Evolutionary conservation across 2,797 vertebrate species (phyloP), one percentile per base, ranked within the genome.

Genomic region (Phrynocephalus forsythii): DNA sequence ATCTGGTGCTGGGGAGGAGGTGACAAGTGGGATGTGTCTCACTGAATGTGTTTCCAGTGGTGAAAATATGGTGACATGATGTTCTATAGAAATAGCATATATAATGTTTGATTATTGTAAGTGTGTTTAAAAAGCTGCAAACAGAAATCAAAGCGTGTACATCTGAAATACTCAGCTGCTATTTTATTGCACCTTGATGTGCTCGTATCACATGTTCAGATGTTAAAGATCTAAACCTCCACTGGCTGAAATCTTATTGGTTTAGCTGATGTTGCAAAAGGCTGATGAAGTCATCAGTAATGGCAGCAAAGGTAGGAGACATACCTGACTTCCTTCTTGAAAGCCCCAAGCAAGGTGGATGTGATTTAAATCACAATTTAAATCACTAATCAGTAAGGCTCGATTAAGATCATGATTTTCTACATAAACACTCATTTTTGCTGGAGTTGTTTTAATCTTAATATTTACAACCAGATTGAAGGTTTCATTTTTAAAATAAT

Each of bases 61-160:
- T 82, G 44, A 68, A 82, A 82, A 82, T 28, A 50, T 28, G 56
- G 28, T 80, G 6, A 69, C 80, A 82, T 15, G 28, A n/a, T 82
- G 38, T 69, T 68, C 80, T 82, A 20, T 18, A 75, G 38, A 68
- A 63, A 67, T 60, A 38, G 1, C 24, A 20, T 67, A 15, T 82
- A 9, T 66, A 66, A 63, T 22, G 48, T 82, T 48, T 68, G 44
- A 16, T 68, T 8, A 0, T 28, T 69, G 7, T 68, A 67, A 28
- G 68, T 69, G 13, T 69, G 16, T 71, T 28, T 50, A 71, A 50
- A 18, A 26, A 33, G 7, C 15, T 20, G 24, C 80, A 69, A 68
- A 68, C 26, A 4, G 38, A 16, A 69, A 30, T 26, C 15, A 16
- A 50, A 18, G 5, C 28, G 67, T 68, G 67, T 67, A 67, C 20